phyloP scores from a whole-genome alignment of 2,888 invertebrate species.

The Portevinia maculata region DNA sequence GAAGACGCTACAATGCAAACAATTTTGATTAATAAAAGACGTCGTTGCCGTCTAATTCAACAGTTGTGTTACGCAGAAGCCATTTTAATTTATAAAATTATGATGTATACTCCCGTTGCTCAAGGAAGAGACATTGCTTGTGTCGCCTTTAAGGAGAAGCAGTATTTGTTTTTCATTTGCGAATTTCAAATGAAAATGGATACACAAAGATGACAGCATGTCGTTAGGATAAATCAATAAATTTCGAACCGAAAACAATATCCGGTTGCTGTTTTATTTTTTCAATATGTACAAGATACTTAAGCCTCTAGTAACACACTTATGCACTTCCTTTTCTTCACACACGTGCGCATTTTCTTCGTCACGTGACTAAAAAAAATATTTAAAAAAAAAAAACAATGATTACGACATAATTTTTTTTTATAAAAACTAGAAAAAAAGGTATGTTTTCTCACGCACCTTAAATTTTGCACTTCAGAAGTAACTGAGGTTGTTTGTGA shows the following conservation, averaged over 20 bases:
- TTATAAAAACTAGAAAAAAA: conserved; percentile 8
- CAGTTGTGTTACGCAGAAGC: conserved; percentile 44
- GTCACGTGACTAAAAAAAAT: conserved; percentile 49
- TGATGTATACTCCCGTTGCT: conserved; percentile 18
- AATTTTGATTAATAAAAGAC: conserved; percentile 10
- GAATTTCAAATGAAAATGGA: conserved; percentile 14
- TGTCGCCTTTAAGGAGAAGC: not conserved
- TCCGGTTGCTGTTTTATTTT: conserved; percentile 6
- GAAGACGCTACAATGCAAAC: too few relatives aligned
- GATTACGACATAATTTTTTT: conserved; percentile 18
- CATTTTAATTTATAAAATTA: conserved; percentile 37
- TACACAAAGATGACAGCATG: conserved; percentile 40
- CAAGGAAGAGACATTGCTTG: conserved; percentile 5
- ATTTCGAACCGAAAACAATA: conserved; percentile 4
- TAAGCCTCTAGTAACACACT: conserved; percentile 46
- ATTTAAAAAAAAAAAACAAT: conserved; percentile 1
- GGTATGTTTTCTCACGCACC: conserved; percentile 52
- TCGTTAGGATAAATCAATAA: conserved; percentile 65
- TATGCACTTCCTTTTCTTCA: conserved; percentile 22
- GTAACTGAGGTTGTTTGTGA: conserved; percentile 67
- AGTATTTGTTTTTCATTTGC: conserved; percentile 42
- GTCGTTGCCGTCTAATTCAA: conserved; percentile 44
- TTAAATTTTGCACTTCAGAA: conserved; percentile 59
- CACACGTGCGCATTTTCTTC: conserved; percentile 51
- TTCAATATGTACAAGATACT: not conserved